Conservation (phyloP, 2,888 invertebrate species). For the Mesoligia furuncula region DNA sequence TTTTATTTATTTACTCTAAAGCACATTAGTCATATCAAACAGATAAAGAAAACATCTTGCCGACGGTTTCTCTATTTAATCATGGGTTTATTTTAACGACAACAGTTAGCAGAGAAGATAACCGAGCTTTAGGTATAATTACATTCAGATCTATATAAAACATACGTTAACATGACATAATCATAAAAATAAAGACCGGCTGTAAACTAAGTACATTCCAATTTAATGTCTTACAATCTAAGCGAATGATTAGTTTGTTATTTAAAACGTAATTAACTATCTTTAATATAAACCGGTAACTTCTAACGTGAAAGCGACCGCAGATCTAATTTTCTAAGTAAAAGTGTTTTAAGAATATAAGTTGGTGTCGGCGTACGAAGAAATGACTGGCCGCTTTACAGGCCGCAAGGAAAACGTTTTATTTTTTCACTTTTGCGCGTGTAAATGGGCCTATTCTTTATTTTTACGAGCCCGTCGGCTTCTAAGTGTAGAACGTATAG, state of each 20-base stretch:
- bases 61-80: slow-evolving; percentile 17
- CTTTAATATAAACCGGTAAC: slow-evolving; percentile 20
- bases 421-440: slow-evolving; percentile 74
- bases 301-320: slow-evolving; percentile 46
- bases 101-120: slow-evolving; percentile 13
- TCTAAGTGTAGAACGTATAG: slow-evolving; percentile 75
- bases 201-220: slow-evolving; percentile 41
- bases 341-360: slow-evolving; percentile 56
- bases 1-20: not conserved
- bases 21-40: not conserved
- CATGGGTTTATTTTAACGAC: slow-evolving; percentile 29
- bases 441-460: slow-evolving; percentile 75
- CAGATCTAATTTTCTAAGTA: slow-evolving; percentile 66
- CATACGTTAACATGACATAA: slow-evolving; percentile 45
- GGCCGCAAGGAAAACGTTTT: slow-evolving; percentile 71
- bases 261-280: slow-evolving; percentile 39
- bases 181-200: slow-evolving; percentile 42
- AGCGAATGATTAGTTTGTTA: slow-evolving; percentile 44
- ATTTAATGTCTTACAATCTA: slow-evolving; percentile 36
- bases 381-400: slow-evolving; percentile 60
- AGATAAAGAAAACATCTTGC: slow-evolving; percentile 22
- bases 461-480: slow-evolving; percentile 81
- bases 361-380: slow-evolving; percentile 42
- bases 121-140: slow-evolving; percentile 33
- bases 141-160: slow-evolving; percentile 31